These are phyloP conservation scores for Streptopelia turtur DNA, from an alignment of 2,797 vertebrate species.

Conservation along the genomic window DNA sequence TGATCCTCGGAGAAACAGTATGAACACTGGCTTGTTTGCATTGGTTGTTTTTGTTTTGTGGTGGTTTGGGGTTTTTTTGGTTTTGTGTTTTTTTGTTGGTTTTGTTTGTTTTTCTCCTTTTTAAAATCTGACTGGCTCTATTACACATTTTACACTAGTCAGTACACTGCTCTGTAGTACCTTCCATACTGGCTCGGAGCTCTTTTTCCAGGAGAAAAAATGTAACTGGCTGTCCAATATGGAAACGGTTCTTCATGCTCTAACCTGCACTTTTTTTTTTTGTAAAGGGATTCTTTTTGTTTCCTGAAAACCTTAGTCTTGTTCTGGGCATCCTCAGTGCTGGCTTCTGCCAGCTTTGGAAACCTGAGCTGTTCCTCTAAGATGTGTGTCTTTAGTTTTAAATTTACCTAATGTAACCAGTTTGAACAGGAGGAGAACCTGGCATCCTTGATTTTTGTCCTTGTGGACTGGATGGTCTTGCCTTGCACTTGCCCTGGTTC, in stretches of 20 bases:
- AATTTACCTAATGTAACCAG: not conserved
- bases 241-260: conserved; percentile 6
- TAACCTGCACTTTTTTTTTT: conserved; percentile 34
- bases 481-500: conserved; percentile 47
- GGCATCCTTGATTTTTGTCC: not conserved
- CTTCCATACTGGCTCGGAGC: conserved; percentile 22
- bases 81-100: no score
- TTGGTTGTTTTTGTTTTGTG: no score
- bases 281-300: conserved; percentile 27
- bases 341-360: not conserved
- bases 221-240: not conserved
- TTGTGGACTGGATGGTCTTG: not conserved
- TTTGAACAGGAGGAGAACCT: not conserved
- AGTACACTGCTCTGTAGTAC: conserved; percentile 53
- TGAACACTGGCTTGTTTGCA: not conserved
- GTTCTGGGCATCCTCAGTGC: not conserved
- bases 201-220: conserved; percentile 21
- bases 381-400: not conserved
- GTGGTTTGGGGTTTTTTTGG: not conserved
- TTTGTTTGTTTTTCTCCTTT: not conserved
- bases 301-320: not conserved
- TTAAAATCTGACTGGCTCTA: not conserved
- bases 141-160: not conserved
- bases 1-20: not conserved
- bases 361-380: not conserved